Base-by-base conservation (phyloP, 2,888 invertebrate genomes). In the Dendrolimus houi region DNA sequence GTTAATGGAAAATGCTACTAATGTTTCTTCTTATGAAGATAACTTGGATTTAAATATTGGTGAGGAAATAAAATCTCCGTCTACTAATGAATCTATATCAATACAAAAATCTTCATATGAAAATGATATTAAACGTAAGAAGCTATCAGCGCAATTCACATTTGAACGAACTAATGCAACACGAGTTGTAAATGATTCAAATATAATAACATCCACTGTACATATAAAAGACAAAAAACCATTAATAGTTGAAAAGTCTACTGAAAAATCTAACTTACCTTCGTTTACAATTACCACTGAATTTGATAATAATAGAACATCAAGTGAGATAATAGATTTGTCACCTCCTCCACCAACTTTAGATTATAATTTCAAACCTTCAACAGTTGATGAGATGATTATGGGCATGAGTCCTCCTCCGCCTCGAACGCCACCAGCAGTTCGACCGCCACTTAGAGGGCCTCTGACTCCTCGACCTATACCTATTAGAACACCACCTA, bases 341-440 rank as follows among this genome's bases (percentile, higher is more conserved):
- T 90, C 91, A 42, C 91, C 91, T 12, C 91, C 91, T n/a, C 90
- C 90, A 8, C 88, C 87, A 8, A 85, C 84, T 1, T 70, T 83
- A 63, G 85, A 87, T 64, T 86, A 85, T 59, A 87, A 75, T 60
- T 87, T 86, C 55, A 88, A 85, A 58, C 84, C 89, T 12, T 81
- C 88, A 10, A 83, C 79, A 9, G 85, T 84, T 62, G 85, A 88
- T 74, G 91, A 91, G 59, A 82, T 79, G 72, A 91, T 92, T n/a
- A 87, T 92, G 88, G 92, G 92, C 1, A 89, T 92, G 84, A 91
- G 85, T 69, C 92, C 92, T 53, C 92, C 92, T 12, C 92, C 92
- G 57, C 84, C 86, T 17, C 77, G 80, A 60, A 79, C 76, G 1
- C 76, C 81, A 41, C 65, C 83, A 41, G 69, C 76, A 42, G 75